Evolutionary conservation across 2,113 vertebrate genomes (phyloP).

Genomic region (human (Homo sapiens)): GRCh38 chr9:14474501-14475000

Average conservation of each 20-base stretch:
- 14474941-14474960: not conserved
- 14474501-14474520: not conserved
- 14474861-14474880: not conserved
- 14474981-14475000: not conserved
- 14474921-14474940: not conserved
- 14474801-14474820: fast-evolving
- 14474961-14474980: not conserved
- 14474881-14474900: not conserved
- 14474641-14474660: not conserved
- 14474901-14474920: not conserved
- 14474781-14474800: not conserved
- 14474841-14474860: not conserved
- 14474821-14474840: not conserved
- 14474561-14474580: not conserved
- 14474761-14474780: not conserved
- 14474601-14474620: not conserved
- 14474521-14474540: not conserved
- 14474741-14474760: not conserved
- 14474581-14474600: not conserved
- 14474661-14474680: not conserved
- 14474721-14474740: not conserved
- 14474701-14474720: not conserved
- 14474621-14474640: not conserved
- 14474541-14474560: not conserved
- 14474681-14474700: not conserved